phyloP scores from a whole-genome alignment of 2,113 vertebrate genomes.

The Calyptommatus sinebrachiatus region DNA sequence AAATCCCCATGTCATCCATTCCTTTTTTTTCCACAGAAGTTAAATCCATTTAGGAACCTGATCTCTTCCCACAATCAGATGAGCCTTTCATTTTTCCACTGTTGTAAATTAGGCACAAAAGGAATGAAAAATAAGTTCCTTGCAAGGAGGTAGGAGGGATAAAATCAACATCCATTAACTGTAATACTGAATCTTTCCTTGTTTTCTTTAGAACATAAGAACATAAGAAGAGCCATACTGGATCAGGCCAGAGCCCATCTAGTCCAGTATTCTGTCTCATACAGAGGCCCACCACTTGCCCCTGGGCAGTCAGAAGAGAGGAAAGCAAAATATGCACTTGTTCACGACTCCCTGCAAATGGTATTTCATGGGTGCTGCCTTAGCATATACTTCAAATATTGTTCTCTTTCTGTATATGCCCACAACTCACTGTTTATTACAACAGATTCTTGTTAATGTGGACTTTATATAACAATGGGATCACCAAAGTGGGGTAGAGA shows the following conservation, averaged over 20 bases:
- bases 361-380: no score
- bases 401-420: not conserved
- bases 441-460: not conserved
- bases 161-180: not conserved
- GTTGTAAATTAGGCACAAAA: not conserved
- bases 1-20: conserved; percentile 25
- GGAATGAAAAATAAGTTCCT: not conserved
- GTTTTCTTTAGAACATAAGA: no score
- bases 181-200: not conserved
- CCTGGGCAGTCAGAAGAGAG: no score
- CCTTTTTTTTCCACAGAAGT: conserved; percentile 27
- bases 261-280: no score
- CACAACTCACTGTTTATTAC: not conserved
- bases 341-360: no score
- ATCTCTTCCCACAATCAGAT: conserved; percentile 4
- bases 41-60: conserved; percentile 29
- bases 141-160: not conserved
- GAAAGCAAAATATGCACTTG: no score
- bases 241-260: no score
- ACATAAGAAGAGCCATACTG: no score
- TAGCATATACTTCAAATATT: not conserved
- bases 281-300: no score
- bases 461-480: not conserved
- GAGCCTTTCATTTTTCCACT: not conserved
- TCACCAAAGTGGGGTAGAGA: no score